Percentiles rank a stretch among this genome's conserved stretches.
phyloP scores from a whole-genome alignment of 2,113 vertebrate species.

The Machaerirhynchus nigripectus region DNA sequence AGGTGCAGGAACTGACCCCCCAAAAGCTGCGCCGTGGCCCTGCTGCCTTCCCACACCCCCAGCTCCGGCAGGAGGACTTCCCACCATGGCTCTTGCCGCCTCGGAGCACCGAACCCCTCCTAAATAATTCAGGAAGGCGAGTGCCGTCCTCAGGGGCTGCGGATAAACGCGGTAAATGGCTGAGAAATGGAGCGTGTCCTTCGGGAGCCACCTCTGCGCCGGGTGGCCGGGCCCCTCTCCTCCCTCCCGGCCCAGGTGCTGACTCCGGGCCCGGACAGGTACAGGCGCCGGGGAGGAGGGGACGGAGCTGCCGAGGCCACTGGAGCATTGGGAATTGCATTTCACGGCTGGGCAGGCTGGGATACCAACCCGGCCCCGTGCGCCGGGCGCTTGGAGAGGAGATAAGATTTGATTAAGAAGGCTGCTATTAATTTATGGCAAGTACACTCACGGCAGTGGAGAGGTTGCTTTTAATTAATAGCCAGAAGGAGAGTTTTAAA shows the following conservation, averaged over 20 bases:
- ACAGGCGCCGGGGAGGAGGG: background rate
- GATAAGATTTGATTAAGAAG: slow-evolving; percentile 82
- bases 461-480: slow-evolving; percentile 82
- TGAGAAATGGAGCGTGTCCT: slow-evolving; percentile 41
- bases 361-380: slow-evolving; percentile 46
- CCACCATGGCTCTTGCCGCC: rapidly evolving
- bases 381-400: slow-evolving; percentile 56
- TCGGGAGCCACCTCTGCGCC: background rate
- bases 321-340: slow-evolving; percentile 74
- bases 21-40: rapidly evolving
- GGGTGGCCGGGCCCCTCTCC: background rate
- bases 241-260: background rate
- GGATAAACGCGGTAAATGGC: slow-evolving; percentile 25
- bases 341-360: slow-evolving; percentile 67
- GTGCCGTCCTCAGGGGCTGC: background rate
- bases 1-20: rapidly evolving
- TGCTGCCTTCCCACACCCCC: background rate
- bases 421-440: slow-evolving; percentile 80
- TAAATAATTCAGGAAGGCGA: slow-evolving; percentile 32
- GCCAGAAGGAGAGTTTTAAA: slow-evolving; percentile 75
- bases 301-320: background rate
- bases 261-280: background rate
- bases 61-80: background rate
- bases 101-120: background rate
- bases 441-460: slow-evolving; percentile 64